Evolutionary conservation across 2,113 vertebrate genomes (phyloP), one percentile per base, ranked within the genome.

Genomic region (Corythaeola cristata): DNA sequence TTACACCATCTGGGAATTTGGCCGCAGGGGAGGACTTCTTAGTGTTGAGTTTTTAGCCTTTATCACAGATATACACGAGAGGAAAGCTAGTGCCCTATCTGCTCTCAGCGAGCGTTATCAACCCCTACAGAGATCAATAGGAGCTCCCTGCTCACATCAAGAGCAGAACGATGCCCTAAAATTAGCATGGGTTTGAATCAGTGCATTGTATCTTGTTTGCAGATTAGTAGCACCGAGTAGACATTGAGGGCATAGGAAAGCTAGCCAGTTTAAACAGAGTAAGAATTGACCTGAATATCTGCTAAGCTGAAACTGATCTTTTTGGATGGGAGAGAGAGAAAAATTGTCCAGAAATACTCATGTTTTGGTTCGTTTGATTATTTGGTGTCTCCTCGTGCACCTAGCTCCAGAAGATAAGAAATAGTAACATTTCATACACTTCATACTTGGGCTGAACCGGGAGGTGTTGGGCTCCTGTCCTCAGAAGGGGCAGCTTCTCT

Each of bases 191-290:
- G 74, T 92, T 92, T 91, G 92, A 95, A 91, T 97, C 81, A 79
- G 74, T 92, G 74, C 72, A 93, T 86, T 93, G 92, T 95, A 94
- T 90, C 95, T 96, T 95, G 95, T 93, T 94, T 96, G 92, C 96
- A 96, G 96, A 95, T 93, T 92, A 91, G 88, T 77, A 95, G 96
- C 80, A 85, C 45, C 79, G 84, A 91, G 83, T 45, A 92, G 84
- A 89, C 95, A 92, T 66, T 53, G 84, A 92, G 81, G 91, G 77
- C 89, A 93, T 20, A 8, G 2, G 66, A 87, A 91, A 95, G 55
- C 78, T 85, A 95, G 66, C 86, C 87, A 92, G 80, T 82, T 96
- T 89, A 93, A 96, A 91, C 74, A 95, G 92, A 89, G 90, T 73
- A 87, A 95, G 90, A 96, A 91, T 26, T 95, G 76, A 95, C 89